Conservation (phyloP, 2,113 vertebrate genomes). For the Trogon surrucura region DNA sequence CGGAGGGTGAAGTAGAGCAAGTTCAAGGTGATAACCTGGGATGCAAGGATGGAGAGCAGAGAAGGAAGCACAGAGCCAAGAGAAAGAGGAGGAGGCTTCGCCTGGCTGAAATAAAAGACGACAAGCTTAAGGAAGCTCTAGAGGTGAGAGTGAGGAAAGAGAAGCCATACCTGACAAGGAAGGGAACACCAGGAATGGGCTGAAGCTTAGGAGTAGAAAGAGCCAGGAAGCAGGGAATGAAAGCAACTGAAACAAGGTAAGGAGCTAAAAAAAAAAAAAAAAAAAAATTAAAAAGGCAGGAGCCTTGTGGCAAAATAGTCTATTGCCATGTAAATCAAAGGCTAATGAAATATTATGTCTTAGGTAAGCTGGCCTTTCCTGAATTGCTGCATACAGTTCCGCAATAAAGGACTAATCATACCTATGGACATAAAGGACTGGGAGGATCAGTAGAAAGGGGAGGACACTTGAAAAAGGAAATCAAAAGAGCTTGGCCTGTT, state of each 20-base stretch:
- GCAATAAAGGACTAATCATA: background rate
- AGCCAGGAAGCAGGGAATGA: background rate
- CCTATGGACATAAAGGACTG: background rate
- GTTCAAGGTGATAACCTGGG: background rate
- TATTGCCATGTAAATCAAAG: background rate
- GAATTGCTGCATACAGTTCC: background rate
- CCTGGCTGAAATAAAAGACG: background rate
- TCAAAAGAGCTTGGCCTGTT: background rate
- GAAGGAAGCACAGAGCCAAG: background rate
- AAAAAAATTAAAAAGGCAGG: background rate
- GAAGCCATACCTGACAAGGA: background rate
- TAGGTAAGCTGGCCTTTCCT: background rate
- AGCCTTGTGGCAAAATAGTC: background rate
- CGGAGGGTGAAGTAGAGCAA: background rate
- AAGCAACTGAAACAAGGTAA: background rate
- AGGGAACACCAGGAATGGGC: background rate
- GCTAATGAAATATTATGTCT: background rate
- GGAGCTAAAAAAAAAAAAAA: background rate
- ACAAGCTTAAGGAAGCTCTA: background rate
- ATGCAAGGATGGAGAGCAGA: background rate
- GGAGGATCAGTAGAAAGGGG: background rate
- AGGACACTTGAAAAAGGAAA: background rate
- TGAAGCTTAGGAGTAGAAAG: background rate
- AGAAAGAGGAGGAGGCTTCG: background rate
- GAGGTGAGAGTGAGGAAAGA: accelerated